A percentile compares a stretch with the other conserved stretches of the same genome.
phyloP scores from a whole-genome alignment of 1,140 invertebrate genomes.

The Papilio dardanus region DNA sequence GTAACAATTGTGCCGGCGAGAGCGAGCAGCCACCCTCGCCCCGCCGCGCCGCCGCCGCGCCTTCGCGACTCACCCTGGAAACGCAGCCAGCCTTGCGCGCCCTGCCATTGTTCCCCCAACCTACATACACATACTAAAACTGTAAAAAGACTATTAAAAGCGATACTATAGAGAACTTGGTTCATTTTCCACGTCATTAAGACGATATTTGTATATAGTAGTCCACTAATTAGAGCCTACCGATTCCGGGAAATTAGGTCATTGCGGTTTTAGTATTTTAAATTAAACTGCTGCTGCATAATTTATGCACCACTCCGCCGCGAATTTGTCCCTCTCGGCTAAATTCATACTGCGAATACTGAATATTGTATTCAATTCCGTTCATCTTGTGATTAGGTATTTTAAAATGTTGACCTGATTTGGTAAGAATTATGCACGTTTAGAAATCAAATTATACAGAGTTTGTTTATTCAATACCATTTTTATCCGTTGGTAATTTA shows the following conservation, averaged over 20 bases:
- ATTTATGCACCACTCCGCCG: constrained; percentile 30
- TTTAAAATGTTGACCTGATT: background rate
- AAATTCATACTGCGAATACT: constrained; percentile 21
- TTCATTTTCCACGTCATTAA: constrained; percentile 29
- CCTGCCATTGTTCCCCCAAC: constrained; percentile 52
- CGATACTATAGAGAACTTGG: constrained; percentile 25
- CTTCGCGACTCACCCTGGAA: constrained; percentile 58
- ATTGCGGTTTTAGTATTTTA: constrained; percentile 34
- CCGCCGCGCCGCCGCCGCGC: constrained; percentile 54
- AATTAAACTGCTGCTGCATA: constrained; percentile 32
- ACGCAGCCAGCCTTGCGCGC: constrained; percentile 56
- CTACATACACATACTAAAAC: constrained; percentile 52
- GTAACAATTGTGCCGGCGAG: constrained; percentile 61
- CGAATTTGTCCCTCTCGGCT: constrained; percentile 3
- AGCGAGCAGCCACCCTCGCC: constrained; percentile 49
- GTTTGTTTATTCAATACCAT: too few relatives aligned
- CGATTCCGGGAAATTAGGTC: constrained; percentile 31
- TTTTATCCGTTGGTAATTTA: background rate
- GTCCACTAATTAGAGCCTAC: constrained; percentile 33
- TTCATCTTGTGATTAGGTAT: constrained; percentile 18
- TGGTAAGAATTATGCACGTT: background rate
- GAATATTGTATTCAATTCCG: constrained; percentile 15
- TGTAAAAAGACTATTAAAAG: constrained; percentile 35
- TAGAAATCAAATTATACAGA: background rate
- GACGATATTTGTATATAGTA: constrained; percentile 27